These are phyloP conservation scores for Genyomyrus donnyi DNA, from an alignment of 2,113 vertebrate genomes.

Conservation along the genomic window DNA sequence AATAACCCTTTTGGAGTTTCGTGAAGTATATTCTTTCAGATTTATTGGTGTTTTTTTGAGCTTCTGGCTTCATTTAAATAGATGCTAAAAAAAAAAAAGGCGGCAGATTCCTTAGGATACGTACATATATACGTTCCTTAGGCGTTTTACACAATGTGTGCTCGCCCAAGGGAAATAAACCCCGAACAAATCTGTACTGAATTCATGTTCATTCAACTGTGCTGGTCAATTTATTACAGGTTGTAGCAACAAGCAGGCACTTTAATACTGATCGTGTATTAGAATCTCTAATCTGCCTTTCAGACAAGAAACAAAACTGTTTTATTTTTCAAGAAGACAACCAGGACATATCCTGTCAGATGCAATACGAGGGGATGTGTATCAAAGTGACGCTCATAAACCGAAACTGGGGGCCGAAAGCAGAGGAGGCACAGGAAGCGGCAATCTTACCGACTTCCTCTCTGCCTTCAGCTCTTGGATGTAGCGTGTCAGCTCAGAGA, in stretches of 20 bases:
- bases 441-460: conserved; percentile 77
- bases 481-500: conserved; percentile 70
- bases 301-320: neutral
- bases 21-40: neutral
- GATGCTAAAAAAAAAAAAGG: neutral
- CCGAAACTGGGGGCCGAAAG: too few relatives aligned
- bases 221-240: neutral
- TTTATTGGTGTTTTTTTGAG: neutral
- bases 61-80: neutral
- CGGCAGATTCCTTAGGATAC: neutral
- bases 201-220: neutral
- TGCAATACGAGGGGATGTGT: neutral
- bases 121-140: too few relatives aligned
- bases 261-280: neutral
- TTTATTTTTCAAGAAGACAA: neutral
- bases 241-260: neutral
- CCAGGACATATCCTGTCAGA: neutral
- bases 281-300: neutral
- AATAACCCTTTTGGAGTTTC: neutral
- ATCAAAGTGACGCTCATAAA: neutral
- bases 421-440: neutral
- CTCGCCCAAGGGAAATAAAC: neutral
- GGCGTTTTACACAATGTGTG: neutral
- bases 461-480: conserved; percentile 88
- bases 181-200: neutral